These are phyloP conservation scores for Harpagifer antarcticus DNA, from an alignment of 2,797 vertebrate species.

Conservation along the genomic window DNA sequence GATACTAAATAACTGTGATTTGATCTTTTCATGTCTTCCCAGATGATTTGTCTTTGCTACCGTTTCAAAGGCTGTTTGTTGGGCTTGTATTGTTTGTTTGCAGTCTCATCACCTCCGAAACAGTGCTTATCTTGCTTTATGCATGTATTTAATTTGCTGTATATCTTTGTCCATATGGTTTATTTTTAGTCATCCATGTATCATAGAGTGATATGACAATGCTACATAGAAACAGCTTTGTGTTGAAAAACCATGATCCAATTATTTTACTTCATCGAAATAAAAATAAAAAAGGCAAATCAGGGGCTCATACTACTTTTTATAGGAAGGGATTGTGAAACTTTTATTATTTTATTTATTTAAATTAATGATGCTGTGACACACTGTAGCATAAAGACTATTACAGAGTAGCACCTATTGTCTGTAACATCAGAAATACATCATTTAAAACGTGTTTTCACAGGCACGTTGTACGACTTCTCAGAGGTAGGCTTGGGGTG, in stretches of 20 bases:
- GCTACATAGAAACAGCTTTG: not conserved
- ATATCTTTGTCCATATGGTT: constrained; percentile 18
- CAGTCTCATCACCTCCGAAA: constrained; percentile 50
- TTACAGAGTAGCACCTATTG: too few species aligned
- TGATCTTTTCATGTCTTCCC: constrained; percentile 34
- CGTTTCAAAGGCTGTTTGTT: constrained; percentile 43
- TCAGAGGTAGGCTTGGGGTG: not conserved
- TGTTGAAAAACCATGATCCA: not conserved
- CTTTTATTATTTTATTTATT: too few species aligned
- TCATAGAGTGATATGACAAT: not conserved
- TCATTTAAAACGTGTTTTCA: not conserved
- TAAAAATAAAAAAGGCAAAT: not conserved
- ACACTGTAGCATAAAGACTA: too few species aligned
- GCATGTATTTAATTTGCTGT: constrained; percentile 28
- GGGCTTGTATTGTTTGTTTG: constrained; percentile 37
- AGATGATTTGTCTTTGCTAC: constrained; percentile 9
- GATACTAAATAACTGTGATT: constrained; percentile 35
- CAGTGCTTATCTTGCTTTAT: constrained; percentile 28
- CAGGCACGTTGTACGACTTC: too few species aligned
- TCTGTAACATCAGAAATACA: not conserved
- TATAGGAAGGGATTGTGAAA: not conserved
- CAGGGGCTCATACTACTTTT: too few species aligned
- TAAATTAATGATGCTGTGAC: not conserved
- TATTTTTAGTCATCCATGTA: not conserved
- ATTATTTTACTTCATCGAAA: not conserved